Percentiles rank a stretch among this genome's conserved stretches.
These are phyloP conservation scores for Poicephalus meyeri DNA, from an alignment of 2,113 vertebrate species.

Conservation along the genomic window DNA sequence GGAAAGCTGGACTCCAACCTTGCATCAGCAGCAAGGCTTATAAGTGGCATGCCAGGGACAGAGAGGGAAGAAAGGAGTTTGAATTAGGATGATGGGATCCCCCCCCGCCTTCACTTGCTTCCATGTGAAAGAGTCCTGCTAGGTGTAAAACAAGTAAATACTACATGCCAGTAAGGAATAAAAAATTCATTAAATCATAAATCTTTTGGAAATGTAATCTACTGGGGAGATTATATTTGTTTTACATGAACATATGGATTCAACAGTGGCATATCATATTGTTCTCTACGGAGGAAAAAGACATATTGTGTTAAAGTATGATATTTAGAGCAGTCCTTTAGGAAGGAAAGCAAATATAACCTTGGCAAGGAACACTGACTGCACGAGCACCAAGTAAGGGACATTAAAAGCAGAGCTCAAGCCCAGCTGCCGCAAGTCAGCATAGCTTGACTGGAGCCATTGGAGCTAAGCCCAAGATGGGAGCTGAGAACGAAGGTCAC, in stretches of 20 bases:
- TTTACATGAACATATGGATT: constrained; percentile 36
- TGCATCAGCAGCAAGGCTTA: background rate
- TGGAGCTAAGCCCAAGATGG: background rate
- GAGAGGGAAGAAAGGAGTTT: background rate
- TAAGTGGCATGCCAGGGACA: background rate
- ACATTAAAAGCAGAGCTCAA: constrained; percentile 24
- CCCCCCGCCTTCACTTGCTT: background rate
- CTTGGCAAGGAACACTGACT: background rate
- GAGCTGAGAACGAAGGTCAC: constrained; percentile 31
- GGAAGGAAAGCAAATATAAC: constrained; percentile 54
- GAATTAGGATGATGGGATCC: background rate
- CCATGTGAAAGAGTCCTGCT: background rate
- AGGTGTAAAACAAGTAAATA: constrained; percentile 31
- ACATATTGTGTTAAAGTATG: constrained; percentile 21
- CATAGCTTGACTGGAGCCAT: background rate
- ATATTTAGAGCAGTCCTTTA: constrained; percentile 49
- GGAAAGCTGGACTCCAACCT: background rate
- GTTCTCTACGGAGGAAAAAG: constrained; percentile 13
- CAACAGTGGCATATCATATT: constrained; percentile 47
- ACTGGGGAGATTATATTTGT: constrained; percentile 19
- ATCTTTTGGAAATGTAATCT: constrained; percentile 49
- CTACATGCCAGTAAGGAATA: background rate
- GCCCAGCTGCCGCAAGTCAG: constrained; percentile 31
- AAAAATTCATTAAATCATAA: constrained; percentile 52
- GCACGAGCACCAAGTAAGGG: background rate